Percentiles rank a stretch among this genome's conserved stretches.
Evolutionary conservation across 2,888 invertebrate species (phyloP).

Genomic region (Agrochola macilenta): DNA sequence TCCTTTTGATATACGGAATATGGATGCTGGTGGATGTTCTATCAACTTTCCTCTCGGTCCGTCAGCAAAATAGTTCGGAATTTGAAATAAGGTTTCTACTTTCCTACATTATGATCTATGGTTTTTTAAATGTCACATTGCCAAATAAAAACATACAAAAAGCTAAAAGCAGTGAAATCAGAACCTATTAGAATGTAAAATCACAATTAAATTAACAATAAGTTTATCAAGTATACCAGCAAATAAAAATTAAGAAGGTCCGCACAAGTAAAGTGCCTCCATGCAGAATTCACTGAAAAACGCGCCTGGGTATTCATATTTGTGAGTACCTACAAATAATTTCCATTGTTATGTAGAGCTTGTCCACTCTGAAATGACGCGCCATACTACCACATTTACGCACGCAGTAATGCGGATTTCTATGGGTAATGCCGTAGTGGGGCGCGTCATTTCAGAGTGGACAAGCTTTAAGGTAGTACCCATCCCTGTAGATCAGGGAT

Average conservation of each 20-base stretch:
- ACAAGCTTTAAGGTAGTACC: neutral
- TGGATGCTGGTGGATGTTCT: no score
- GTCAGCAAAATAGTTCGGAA: neutral
- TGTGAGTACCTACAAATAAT: conserved; percentile 25
- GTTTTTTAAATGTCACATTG: conserved; percentile 26
- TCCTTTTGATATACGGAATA: no score
- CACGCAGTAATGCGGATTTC: no score
- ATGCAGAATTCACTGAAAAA: neutral
- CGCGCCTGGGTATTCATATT: neutral
- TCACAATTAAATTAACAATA: neutral
- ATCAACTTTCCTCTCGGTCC: neutral
- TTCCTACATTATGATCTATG: neutral
- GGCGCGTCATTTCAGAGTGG: no score
- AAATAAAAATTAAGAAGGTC: neutral
- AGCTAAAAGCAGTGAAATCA: conserved; percentile 10
- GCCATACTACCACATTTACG: no score
- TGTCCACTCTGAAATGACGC: no score
- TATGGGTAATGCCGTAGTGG: no score
- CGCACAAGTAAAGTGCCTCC: neutral
- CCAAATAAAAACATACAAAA: conserved; percentile 24
- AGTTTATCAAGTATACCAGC: conserved; percentile 10
- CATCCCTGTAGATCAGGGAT: neutral
- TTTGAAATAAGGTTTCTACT: neutral
- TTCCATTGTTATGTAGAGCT: neutral
- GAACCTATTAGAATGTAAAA: conserved; percentile 31